Percentiles rank a stretch among this genome's conserved stretches.
phyloP scores from a whole-genome alignment of 2,888 invertebrate species.

The Drosophila testacea region DNA sequence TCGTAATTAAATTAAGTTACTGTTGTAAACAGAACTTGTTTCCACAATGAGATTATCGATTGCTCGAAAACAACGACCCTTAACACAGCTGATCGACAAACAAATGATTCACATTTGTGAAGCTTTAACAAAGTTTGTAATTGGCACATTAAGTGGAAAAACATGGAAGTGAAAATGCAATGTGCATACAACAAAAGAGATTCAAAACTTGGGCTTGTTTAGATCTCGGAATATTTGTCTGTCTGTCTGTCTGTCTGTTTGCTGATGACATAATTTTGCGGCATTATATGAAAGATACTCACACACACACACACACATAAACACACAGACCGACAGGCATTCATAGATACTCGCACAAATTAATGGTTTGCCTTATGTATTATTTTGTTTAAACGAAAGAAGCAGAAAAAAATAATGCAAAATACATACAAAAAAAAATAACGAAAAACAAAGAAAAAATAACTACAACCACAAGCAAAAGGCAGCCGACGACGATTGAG shows the following conservation, averaged over 20 bases:
- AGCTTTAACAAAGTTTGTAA: slow-evolving; percentile 1
- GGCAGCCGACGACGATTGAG: slow-evolving; percentile 36
- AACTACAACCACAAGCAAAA: slow-evolving; percentile 33
- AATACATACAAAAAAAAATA: slow-evolving; percentile 15
- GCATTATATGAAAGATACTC: slow-evolving; percentile 35
- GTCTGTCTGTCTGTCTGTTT: slow-evolving; percentile 5
- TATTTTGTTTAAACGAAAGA: slow-evolving; percentile 37
- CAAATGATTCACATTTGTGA: slow-evolving; percentile 20
- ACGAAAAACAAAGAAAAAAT: slow-evolving; percentile 19
- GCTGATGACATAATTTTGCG: slow-evolving; percentile 63
- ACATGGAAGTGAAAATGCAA: slow-evolving; percentile 19
- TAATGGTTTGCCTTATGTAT: slow-evolving; percentile 60
- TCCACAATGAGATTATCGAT: not conserved
- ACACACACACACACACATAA: not conserved
- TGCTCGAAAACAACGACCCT: slow-evolving; percentile 2
- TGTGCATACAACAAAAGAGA: slow-evolving; percentile 21
- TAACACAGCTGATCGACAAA: not conserved
- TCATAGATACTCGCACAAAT: slow-evolving; percentile 51
- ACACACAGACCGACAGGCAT: slow-evolving; percentile 6
- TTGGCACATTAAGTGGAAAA: slow-evolving; percentile 6
- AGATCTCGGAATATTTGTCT: slow-evolving; percentile 5
- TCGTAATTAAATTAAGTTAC: not conserved
- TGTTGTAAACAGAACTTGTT: not conserved
- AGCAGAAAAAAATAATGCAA: slow-evolving; percentile 23
- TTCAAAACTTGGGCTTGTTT: slow-evolving; percentile 25